phyloP scores from a whole-genome alignment of 2,113 vertebrate species.

The Neolamprologus devosi region DNA sequence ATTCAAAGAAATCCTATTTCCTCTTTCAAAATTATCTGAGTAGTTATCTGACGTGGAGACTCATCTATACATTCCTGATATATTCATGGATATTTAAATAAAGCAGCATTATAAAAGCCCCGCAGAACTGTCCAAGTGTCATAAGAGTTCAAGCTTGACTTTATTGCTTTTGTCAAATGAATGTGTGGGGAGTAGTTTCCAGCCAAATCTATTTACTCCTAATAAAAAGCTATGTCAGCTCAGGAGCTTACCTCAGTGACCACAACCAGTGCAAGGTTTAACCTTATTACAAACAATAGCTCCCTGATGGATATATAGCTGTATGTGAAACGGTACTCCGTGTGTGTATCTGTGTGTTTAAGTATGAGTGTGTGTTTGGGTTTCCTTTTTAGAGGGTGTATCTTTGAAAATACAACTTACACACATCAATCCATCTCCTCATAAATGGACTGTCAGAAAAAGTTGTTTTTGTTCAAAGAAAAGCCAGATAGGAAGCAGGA shows the following conservation, averaged over 20 bases:
- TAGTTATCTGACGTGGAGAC: not conserved
- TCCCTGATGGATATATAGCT: conserved; percentile 12
- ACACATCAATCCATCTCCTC: conserved; percentile 15
- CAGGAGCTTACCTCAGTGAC: not conserved
- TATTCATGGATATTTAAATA: conserved; percentile 18
- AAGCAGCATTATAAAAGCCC: not conserved
- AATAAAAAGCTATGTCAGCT: conserved; percentile 12
- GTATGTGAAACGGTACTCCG: not conserved
- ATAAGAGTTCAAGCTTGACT: not conserved
- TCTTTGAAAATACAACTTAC: not conserved
- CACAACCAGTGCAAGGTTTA: conserved; percentile 11
- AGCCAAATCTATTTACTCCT: not conserved
- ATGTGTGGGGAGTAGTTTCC: not conserved
- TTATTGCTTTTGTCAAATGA: not conserved
- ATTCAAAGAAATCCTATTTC: not conserved
- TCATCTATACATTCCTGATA: not conserved
- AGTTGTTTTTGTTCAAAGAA: conserved; percentile 17
- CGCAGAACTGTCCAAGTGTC: not conserved
- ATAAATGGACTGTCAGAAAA: conserved; percentile 25
- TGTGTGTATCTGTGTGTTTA: not conserved
- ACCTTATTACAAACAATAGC: conserved; percentile 41
- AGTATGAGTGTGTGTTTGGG: not conserved
- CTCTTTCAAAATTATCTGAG: not conserved
- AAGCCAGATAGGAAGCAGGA: conserved; percentile 19
- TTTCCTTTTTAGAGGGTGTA: not conserved